Conservation (phyloP, 1,140 invertebrate genomes). For the Caerostris darwini region DNA sequence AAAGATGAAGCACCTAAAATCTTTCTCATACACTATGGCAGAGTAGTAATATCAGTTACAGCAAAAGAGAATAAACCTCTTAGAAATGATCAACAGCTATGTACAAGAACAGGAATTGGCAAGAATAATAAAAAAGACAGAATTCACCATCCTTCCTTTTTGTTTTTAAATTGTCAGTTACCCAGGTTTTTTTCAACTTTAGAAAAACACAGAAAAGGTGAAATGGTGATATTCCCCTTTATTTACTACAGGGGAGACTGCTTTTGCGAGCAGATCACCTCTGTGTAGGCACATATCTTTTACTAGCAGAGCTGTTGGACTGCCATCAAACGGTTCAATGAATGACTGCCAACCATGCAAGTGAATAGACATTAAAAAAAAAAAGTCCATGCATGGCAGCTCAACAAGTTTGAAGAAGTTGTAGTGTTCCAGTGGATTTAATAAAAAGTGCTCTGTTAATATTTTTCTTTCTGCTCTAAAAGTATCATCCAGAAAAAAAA, state of each 20-base stretch:
- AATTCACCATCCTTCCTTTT: constrained; percentile 78
- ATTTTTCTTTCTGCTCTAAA: constrained; percentile 16
- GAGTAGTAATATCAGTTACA: constrained; percentile 76
- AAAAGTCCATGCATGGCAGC: constrained; percentile 3
- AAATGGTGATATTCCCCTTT: constrained; percentile 78
- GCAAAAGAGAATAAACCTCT: constrained; percentile 78
- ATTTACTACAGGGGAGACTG: constrained; percentile 61
- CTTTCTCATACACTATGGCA: constrained; percentile 77
- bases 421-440: constrained; percentile 16
- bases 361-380: background rate
- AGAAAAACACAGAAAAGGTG: constrained; percentile 76
- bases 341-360: constrained; percentile 3
- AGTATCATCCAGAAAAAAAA: constrained; percentile 15
- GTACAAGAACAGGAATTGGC: constrained; percentile 78
- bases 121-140: constrained; percentile 77
- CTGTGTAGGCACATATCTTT: constrained; percentile 76
- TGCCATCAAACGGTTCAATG: constrained; percentile 16
- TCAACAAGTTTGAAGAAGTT: constrained; percentile 44
- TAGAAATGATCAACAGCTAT: constrained; percentile 78
- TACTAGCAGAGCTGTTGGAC: constrained; percentile 51
- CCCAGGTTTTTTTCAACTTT: constrained; percentile 22
- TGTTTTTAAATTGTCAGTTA: constrained; percentile 30
- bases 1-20: constrained; percentile 78
- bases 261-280: constrained; percentile 70
- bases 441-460: constrained; percentile 37